Base-by-base conservation (phyloP, 2,888 invertebrate genomes). In the Lordiphosa andalusiaca region DNA sequence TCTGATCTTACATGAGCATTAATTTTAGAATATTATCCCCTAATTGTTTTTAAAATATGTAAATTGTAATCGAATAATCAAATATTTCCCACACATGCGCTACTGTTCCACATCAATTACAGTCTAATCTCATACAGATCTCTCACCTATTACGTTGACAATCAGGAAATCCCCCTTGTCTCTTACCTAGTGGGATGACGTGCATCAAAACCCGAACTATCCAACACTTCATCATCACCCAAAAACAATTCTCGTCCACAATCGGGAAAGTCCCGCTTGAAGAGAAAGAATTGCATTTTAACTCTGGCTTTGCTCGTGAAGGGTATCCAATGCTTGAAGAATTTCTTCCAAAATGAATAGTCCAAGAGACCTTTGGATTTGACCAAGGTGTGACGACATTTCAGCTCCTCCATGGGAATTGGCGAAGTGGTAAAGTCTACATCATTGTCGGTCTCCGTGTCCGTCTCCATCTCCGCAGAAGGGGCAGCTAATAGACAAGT, bases 151-250 rank as follows among this genome's bases (percentile, higher is more conserved):
- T 10, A 30, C 6, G n/a, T 12, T 7, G 7, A 10, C 6, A 38
- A 30, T 3, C 21, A 61, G 61, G 49, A 62, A 61, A 61, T 49
- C 46, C 47, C 53, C 41, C 42, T 16, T 10, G n/a, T 6, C 9
- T 35, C 76, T 67, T 60, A 88, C 88, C 88, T 83, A 0, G 89
- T 89, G 39, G 84, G 89, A 73, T 88, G 87, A 35, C 75, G 73
- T 16, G 73, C 69, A 72, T 89, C 73, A 52, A 88, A 89, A 2
- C 78, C 84, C 9, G 89, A 89, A 25, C 67, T 55, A 7, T 63
- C 64, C 21, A 89, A 53, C 6, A 75, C 74, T 35, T 83, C 82
- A 54, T 78, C 78, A 56, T 86, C 84, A 25, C 78, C 84, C 6
- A 75, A 49, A 4, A 78, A 66, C 4, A 88, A 55, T 60, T 88